Base-by-base conservation (phyloP, 2,797 vertebrate species). In the Morelia viridis region DNA sequence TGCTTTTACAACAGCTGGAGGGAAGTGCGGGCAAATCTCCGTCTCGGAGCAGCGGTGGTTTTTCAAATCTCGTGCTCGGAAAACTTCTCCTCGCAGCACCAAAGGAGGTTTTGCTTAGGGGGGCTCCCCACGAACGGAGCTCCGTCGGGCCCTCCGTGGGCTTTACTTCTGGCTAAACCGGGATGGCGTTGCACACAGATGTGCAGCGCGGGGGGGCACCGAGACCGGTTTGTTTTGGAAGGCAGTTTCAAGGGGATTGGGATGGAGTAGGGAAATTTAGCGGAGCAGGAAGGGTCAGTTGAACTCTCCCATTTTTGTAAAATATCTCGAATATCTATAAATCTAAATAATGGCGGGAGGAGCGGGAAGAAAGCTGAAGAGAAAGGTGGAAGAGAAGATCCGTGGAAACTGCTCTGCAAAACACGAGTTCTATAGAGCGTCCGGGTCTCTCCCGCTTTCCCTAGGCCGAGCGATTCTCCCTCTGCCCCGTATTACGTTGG, bases 1-100 rank as follows among this genome's bases (percentile, higher is more conserved):
- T 11, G 62, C 26, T 65, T 65, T 65, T 28, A 26, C 50, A 91
- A 94, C 94, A 88, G 92, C 94, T 93, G 94, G 93, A 92, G 80
- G 65, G 2, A 71, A 60, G 65, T 17, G 84, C 46, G 86, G 53
- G 64, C 61, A 9, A 24, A 50, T 26, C 58, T 87, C 35, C 53
- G 65, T 19, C 8, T 64, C n/a, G 89, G 50, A 80, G n/a, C 88
- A 26, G 57, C 13, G n/a, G 50, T 46, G 46, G 22, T 24, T 12
- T 4, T 8, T 17, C 11, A 58, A 22, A 12, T 24, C 26, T 87
- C 31, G 50, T 53, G 50, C 8, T 53, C 50, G 8, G 50, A 53
- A 53, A 53, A 53, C 50, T 53, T 53, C 19, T 8, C 3, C 26
- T 10, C 35, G 17, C 35, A 41, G 9, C 17, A 10, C 87, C 28